phyloP scores from a whole-genome alignment of 2,888 invertebrate genomes.

The Vannuccia rotundouncinata region DNA sequence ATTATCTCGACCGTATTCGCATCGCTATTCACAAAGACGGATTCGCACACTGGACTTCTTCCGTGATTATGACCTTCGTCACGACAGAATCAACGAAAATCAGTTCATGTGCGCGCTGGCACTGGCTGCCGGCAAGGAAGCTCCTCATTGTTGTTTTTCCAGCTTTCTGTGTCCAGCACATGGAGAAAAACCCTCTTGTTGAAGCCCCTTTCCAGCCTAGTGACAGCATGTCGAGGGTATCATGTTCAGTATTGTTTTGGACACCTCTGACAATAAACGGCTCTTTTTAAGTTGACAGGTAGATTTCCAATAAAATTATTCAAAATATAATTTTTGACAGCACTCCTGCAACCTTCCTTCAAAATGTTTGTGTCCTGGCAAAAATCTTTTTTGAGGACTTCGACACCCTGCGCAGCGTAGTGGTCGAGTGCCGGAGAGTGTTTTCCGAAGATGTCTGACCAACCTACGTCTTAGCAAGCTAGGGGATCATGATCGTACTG shows the following conservation, averaged over 20 bases:
- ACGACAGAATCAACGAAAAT: constrained; percentile 53
- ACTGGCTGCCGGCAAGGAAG: constrained; percentile 53
- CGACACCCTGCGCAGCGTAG: constrained; percentile 52
- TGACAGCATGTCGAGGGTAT: constrained; percentile 52
- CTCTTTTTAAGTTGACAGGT: too few relatives aligned
- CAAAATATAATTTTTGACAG: too few relatives aligned
- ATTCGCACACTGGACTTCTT: constrained; percentile 55
- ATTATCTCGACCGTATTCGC: constrained; percentile 52
- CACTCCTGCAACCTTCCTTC: too few relatives aligned
- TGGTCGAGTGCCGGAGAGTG: constrained; percentile 51
- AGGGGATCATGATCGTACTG: constrained; percentile 51
- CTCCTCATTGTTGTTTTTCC: constrained; percentile 49
- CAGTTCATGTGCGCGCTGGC: constrained; percentile 56
- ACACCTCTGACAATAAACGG: too few relatives aligned
- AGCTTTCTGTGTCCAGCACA: constrained; percentile 54
- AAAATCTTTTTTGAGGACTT: constrained; percentile 54
- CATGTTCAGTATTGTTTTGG: too few relatives aligned
- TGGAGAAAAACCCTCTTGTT: constrained; percentile 55
- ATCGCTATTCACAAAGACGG: constrained; percentile 53
- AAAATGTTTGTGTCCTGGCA: too few relatives aligned
- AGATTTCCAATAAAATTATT: too few relatives aligned
- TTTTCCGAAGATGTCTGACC: constrained; percentile 52
- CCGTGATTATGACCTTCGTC: constrained; percentile 53
- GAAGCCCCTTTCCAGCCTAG: constrained; percentile 48
- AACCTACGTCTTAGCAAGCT: constrained; percentile 52